Base-by-base conservation (phyloP, 2,888 invertebrate genomes). In the Drosophila maculinotata region DNA sequence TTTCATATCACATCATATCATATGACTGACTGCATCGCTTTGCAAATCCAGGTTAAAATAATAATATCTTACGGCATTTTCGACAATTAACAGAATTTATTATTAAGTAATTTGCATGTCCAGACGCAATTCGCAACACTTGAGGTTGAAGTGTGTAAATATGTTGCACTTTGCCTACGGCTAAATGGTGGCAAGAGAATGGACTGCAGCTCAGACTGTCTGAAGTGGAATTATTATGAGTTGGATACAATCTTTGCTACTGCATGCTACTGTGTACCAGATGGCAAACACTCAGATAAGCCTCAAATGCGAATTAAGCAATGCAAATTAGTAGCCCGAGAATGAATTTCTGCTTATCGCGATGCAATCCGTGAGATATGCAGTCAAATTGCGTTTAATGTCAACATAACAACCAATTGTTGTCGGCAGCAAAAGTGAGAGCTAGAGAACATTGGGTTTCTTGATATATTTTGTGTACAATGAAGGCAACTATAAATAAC, bases 21-120 rank as follows among this genome's bases (percentile, higher is more conserved):
- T n/a, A n/a, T n/a, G n/a, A n/a, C n/a, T n/a, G n/a, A 54, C 7
- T 54, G 14, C 9, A 12, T 3, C 17, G 28, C 17, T 23, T 5
- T 36, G 7, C 8, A 31, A 9, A 12, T 12, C 9, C 3, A 1
- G 20, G 25, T 20, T 25, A 5, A 26, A 44, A 20, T 26, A 8
- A 20, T 26, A 8, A 44, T 58, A 48, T 39, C 44, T 25, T 35
- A 39, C 14, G 26, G 45, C 44, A 63, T 52, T 48, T 53, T 8
- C 20, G 39, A 57, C 66, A 74, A 83, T 83, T 83, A 69, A 67
- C 63, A 56, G 54, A 36, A 52, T 67, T 59, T 74, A 60, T 69
- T 53, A 70, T 73, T 53, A 67, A 74, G 60, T 51, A 58, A 77
- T 78, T 81, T 87, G 64, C 79, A 84, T 80, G 41, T 53, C 31